Percentiles rank a stretch among this genome's conserved stretches.
Evolutionary conservation across 2,888 invertebrate species (phyloP).

Genomic region (Trachelus tabidus): DNA sequence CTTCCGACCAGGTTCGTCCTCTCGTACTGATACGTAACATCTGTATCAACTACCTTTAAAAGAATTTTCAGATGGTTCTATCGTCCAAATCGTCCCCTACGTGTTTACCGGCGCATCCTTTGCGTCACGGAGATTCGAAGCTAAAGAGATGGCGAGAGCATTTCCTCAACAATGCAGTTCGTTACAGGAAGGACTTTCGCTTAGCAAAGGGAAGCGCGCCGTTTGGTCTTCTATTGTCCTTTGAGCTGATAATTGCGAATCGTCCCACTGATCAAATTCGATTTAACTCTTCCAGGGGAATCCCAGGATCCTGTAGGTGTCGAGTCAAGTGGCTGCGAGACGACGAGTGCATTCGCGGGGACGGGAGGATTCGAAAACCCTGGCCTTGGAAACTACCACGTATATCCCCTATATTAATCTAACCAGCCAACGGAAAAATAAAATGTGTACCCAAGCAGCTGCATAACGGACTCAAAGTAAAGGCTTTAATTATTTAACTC

Average conservation of each 20-base stretch:
- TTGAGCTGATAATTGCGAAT: conserved; percentile 20
- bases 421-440: too few relatives aligned
- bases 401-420: neutral
- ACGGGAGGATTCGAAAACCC: neutral
- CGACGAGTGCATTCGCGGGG: neutral
- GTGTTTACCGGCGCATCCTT: too few relatives aligned
- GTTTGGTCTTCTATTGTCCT: conserved; percentile 9
- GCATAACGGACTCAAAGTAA: too few relatives aligned
- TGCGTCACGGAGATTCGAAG: too few relatives aligned
- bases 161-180: conserved; percentile 37
- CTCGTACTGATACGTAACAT: neutral
- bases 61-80: neutral
- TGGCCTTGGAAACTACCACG: neutral
- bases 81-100: too few relatives aligned
- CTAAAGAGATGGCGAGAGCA: too few relatives aligned
- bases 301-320: neutral
- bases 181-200: conserved; percentile 29
- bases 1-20: too few relatives aligned
- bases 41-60: neutral
- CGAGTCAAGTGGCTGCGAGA: neutral
- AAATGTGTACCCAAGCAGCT: too few relatives aligned
- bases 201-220: too few relatives aligned
- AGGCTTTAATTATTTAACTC: too few relatives aligned
- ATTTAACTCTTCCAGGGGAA: neutral
- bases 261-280: conserved; percentile 19